A percentile compares a stretch with the other conserved stretches of the same genome.
Conservation (phyloP, 35 echinoderm and acorn worm genomes). For the Amphiura filiformis region DNA sequence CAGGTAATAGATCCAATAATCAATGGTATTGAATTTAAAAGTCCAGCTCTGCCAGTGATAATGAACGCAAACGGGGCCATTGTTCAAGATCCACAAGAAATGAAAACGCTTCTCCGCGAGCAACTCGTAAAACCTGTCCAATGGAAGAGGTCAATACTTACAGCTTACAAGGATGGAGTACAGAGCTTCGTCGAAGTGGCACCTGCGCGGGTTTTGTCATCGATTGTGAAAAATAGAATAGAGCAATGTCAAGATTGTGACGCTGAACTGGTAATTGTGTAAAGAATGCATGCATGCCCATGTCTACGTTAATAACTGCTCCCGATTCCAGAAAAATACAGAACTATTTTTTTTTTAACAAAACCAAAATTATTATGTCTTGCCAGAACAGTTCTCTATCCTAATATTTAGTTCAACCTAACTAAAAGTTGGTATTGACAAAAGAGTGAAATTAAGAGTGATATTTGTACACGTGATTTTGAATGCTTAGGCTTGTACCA, state of each 20-base stretch:
- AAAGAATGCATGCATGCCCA: neutral
- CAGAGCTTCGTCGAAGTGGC: neutral
- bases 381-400: too few relatives aligned
- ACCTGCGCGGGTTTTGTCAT: neutral
- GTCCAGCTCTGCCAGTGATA: neutral
- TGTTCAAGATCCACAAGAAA: conserved; percentile 3
- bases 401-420: too few relatives aligned
- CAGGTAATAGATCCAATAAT: neutral
- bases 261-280: conserved; percentile 8
- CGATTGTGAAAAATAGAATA: conserved; percentile 3
- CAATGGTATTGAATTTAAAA: neutral
- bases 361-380: too few relatives aligned
- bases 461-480: too few relatives aligned
- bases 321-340: too few relatives aligned
- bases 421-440: too few relatives aligned
- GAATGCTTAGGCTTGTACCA: too few relatives aligned
- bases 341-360: too few relatives aligned
- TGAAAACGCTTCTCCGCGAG: neutral
- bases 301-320: too few relatives aligned
- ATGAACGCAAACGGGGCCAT: conserved; percentile 3
- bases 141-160: neutral
- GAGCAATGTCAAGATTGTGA: neutral
- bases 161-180: neutral
- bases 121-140: neutral
- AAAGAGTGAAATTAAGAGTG: too few relatives aligned